These are phyloP conservation scores for Drosophila sordidula DNA, from an alignment of 2,888 invertebrate genomes.

Conservation along the genomic window DNA sequence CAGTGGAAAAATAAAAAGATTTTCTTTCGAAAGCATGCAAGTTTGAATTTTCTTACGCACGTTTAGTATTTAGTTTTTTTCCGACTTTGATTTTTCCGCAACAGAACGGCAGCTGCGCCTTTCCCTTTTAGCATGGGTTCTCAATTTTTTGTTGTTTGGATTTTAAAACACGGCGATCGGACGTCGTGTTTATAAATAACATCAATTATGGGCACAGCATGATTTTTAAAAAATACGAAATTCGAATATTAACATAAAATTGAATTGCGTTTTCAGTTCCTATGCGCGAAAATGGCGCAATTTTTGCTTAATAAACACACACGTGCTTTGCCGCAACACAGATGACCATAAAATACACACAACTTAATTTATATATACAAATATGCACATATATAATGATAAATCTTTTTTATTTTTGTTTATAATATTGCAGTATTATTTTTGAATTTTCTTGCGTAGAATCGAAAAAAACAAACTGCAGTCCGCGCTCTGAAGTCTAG, in stretches of 20 bases:
- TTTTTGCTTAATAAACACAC: conserved; percentile 20
- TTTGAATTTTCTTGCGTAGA: conserved; percentile 33
- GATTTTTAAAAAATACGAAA: conserved; percentile 6
- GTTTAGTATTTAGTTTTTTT: conserved; percentile 25
- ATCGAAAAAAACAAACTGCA: conserved; percentile 51
- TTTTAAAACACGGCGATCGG: conserved; percentile 7
- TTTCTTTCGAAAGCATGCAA: conserved; percentile 4
- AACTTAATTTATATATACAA: conserved; percentile 1
- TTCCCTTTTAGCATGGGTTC: conserved; percentile 7
- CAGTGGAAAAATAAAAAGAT: conserved; percentile 1
- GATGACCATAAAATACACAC: conserved; percentile 19
- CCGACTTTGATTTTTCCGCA: conserved; percentile 27
- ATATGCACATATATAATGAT: not conserved
- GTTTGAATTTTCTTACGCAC: conserved; percentile 26
- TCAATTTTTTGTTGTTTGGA: conserved; percentile 15
- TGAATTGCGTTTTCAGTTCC: conserved; percentile 12
- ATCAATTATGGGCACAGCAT: conserved; percentile 20
- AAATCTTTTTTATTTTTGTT: conserved; percentile 12
- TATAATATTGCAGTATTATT: conserved; percentile 20
- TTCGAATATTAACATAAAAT: conserved; percentile 16
- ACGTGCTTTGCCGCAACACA: conserved; percentile 24
- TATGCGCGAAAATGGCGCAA: conserved; percentile 25
- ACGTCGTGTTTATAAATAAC: conserved; percentile 42
- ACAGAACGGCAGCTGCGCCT: conserved; percentile 44
- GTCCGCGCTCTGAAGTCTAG: conserved; percentile 49